Percentiles rank a stretch among this genome's conserved stretches.
These are phyloP conservation scores for Dicaeum eximium DNA, from an alignment of 2,113 vertebrate species.

Conservation along the genomic window DNA sequence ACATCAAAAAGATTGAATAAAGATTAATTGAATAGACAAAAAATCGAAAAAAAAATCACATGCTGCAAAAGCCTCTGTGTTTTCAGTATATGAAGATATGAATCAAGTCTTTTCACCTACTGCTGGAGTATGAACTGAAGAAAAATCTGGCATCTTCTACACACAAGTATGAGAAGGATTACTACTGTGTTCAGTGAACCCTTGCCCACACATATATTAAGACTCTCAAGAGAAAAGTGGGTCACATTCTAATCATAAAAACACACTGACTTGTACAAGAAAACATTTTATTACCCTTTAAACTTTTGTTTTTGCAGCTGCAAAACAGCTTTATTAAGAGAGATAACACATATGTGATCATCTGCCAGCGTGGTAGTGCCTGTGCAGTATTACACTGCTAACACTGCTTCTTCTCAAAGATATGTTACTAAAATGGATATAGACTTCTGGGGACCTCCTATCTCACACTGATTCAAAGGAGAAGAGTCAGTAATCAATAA, in stretches of 20 bases:
- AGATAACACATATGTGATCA: conserved; percentile 40
- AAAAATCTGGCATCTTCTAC: conserved; percentile 10
- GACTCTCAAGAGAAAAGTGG: conserved; percentile 21
- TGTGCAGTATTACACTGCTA: background rate
- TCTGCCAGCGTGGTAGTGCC: background rate
- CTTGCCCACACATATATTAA: conserved; percentile 40
- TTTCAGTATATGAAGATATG: background rate
- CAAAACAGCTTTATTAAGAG: conserved; percentile 50
- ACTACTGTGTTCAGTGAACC: conserved; percentile 39
- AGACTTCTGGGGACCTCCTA: background rate
- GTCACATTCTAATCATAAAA: conserved; percentile 52
- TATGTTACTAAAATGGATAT: background rate
- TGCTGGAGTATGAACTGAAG: background rate
- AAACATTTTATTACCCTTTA: conserved; percentile 62
- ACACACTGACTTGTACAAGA: conserved; percentile 42
- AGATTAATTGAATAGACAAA: background rate
- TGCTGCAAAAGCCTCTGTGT: background rate
- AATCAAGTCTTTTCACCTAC: conserved; percentile 8
- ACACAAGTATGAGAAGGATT: conserved; percentile 25
- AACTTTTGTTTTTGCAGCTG: conserved; percentile 62
- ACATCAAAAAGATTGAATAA: background rate
- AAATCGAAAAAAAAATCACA: background rate
- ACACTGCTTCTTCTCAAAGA: background rate
- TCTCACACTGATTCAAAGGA: background rate
- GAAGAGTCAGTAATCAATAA: background rate